These are phyloP conservation scores for Tinamus major DNA, from an alignment of 2,797 vertebrate species.

Conservation along the genomic window DNA sequence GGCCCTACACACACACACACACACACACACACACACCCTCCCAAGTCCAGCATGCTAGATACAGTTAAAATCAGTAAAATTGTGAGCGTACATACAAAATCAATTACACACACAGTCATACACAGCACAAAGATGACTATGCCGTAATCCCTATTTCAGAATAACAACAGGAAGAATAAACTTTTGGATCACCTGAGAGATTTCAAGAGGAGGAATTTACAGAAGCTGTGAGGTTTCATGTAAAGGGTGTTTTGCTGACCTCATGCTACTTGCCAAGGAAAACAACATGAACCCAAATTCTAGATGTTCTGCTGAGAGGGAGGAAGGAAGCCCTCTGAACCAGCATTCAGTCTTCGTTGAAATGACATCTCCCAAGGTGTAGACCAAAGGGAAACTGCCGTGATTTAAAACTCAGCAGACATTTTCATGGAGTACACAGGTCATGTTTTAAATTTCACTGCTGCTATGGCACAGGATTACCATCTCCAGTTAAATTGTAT, in stretches of 20 bases:
- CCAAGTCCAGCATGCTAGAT: neutral
- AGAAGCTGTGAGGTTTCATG: neutral
- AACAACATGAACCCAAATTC: neutral
- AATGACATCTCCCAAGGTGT: neutral
- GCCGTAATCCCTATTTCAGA: neutral
- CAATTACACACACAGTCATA: neutral
- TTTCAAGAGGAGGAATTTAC: neutral
- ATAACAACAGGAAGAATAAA: neutral
- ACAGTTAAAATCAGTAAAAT: neutral
- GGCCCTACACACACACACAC: neutral
- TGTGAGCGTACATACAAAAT: neutral
- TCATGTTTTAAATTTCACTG: neutral
- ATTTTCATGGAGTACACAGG: neutral
- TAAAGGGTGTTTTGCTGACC: neutral
- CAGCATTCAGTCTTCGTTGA: neutral
- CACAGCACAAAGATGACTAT: neutral
- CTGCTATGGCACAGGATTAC: neutral
- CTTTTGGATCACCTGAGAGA: neutral
- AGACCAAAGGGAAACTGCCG: neutral
- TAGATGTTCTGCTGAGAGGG: neutral
- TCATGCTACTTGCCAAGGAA: neutral
- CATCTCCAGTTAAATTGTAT: neutral
- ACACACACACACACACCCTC: too few species aligned
- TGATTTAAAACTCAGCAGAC: neutral
- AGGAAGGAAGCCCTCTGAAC: neutral